Base-by-base conservation (phyloP, 2,113 vertebrate species). In the Alces alces region DNA sequence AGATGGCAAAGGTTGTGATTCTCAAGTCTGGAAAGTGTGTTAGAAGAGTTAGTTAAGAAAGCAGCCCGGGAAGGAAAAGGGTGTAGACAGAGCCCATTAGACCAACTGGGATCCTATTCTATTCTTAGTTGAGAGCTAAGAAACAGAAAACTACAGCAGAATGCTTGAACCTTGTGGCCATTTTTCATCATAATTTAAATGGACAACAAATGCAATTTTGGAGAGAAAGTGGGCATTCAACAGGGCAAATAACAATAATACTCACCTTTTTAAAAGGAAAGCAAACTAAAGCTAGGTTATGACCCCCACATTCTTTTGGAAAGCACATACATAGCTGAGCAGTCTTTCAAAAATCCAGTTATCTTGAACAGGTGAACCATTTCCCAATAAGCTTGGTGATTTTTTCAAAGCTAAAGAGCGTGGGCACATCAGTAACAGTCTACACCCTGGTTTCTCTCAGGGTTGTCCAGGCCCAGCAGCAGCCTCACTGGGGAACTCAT, bases 401-500 rank as follows among this genome's bases (percentile, higher is more conserved):
- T 70, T 36, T 36, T 70, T 36, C n/a, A 70, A 23, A 70, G n/a
- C n/a, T 23, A 10, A 70, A 36, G 66, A 70, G 66, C 5, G 0
- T 36, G 25, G 28, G 7, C 15, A n/a, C 19, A 14, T 52, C n/a
- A 19, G 6, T 23, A 57, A 16, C 3, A 7, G 43, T 47, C 3
- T 33, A 14, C 8, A 28, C 7, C 15, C 82, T 52, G n/a, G 61
- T 1, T 36, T n/a, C 15, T 92, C 58, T 33, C 28, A 60, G 54
- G 11, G 11, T 10, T 2, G 3, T 7, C 39, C 6, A 30, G 9
- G 87, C 61, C 58, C 45, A 17, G 12, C 45, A 66, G 43, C 52
- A 61, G 0, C 23, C 7, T 8, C 30, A 0, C 47, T 2, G 15
- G 21, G 58, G 66, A n/a, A 33, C 45, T 52, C 54, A 13, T 25